Evolutionary conservation across 2,888 invertebrate genomes (phyloP).

Genomic region (Dorcus hopei): DNA sequence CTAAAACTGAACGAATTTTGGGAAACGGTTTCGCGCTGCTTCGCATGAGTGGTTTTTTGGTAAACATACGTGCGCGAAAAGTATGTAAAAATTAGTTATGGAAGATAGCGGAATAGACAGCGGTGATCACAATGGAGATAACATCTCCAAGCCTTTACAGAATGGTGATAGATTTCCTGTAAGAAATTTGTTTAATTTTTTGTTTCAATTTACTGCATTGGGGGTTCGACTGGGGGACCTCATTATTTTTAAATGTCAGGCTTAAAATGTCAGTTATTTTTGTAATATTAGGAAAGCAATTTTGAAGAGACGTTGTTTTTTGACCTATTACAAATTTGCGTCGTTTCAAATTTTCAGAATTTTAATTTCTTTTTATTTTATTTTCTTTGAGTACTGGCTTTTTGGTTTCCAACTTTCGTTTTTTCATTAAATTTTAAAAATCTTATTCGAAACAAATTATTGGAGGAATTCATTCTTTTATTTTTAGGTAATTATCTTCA

Average conservation of each 20-base stretch:
- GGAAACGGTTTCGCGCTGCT: background rate
- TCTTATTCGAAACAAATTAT: no score
- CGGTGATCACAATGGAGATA: conserved; percentile 50
- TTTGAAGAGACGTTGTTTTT: no score
- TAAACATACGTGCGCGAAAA: background rate
- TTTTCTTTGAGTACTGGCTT: no score
- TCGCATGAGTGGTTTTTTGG: background rate
- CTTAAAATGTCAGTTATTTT: background rate
- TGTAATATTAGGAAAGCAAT: background rate
- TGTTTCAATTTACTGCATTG: background rate
- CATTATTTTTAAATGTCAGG: background rate
- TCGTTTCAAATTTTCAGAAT: no score
- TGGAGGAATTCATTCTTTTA: no score
- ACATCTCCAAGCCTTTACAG: conserved; percentile 27
- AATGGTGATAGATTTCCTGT: conserved; percentile 24
- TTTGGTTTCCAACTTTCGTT: no score
- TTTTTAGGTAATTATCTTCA: no score
- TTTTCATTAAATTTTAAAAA: no score
- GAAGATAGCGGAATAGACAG: conserved; percentile 57
- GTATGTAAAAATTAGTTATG: conserved; percentile 35
- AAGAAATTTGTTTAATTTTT: conserved; percentile 1
- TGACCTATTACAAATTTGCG: no score
- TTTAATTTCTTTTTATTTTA: no score
- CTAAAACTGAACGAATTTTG: background rate
- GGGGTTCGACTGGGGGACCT: no score